Conservation (phyloP, 2,888 invertebrate genomes). For the Drosophila vallismaia region DNA sequence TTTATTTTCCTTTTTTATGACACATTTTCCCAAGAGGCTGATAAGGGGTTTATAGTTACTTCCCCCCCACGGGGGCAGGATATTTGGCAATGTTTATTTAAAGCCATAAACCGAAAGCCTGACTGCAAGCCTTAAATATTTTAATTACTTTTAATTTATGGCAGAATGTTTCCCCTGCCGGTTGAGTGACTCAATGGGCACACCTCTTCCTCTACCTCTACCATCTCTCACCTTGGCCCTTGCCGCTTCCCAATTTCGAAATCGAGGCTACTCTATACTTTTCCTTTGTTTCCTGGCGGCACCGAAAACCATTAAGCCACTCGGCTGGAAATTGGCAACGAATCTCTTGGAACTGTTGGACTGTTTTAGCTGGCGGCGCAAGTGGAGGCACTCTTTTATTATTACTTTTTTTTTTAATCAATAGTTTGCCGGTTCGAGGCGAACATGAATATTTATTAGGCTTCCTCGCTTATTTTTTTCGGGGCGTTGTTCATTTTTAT, state of each 20-base stretch:
- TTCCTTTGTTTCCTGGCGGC: conserved; percentile 31
- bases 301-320: conserved; percentile 30
- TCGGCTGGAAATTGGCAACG: conserved; percentile 36
- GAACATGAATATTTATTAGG: conserved; percentile 70
- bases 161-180: conserved; percentile 33
- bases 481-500: conserved; percentile 75
- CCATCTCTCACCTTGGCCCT: conserved; percentile 9
- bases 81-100: conserved; percentile 66
- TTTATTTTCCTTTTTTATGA: conserved; percentile 57
- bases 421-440: conserved; percentile 40
- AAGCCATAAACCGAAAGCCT: conserved; percentile 59
- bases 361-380: conserved; percentile 26
- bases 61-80: conserved; percentile 18
- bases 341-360: conserved; percentile 28
- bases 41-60: conserved; percentile 59
- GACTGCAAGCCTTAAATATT: conserved; percentile 67
- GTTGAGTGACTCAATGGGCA: conserved; percentile 25
- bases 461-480: conserved; percentile 30
- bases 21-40: conserved; percentile 66
- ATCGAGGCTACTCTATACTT: conserved; percentile 5
- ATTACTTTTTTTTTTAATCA: conserved; percentile 39
- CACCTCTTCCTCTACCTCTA: background rate
- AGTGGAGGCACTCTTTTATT: conserved; percentile 46
- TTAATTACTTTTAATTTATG: conserved; percentile 75
- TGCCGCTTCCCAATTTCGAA: background rate